Base-by-base conservation (phyloP, 2,888 invertebrate genomes). In the Athrips mouffetella region DNA sequence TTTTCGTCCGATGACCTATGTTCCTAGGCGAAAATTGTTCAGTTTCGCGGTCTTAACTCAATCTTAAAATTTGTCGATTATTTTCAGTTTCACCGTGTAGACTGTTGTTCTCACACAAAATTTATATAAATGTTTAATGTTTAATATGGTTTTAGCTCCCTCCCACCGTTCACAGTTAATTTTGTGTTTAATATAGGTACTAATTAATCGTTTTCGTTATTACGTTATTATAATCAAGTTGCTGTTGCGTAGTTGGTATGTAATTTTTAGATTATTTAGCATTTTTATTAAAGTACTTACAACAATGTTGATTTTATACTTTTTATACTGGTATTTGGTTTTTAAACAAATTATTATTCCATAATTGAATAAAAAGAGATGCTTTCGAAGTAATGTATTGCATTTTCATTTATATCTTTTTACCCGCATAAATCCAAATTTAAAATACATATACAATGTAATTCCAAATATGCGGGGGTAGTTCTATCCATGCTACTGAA, bases 251-350 rank as follows among this genome's bases (percentile, higher is more conserved):
- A 20, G 4, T 37, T 16, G 8, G 1, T 37, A 37, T n/a, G 35
- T 37, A 20, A 37, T 18, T 37, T 18, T 37, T 18, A 20, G 16
- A 31, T 15, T 13, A 13, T 15, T 13, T 11, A 2, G 6, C 11
- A 2, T 13, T 2, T 31, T 5, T 40, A 8, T 21, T 7, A 18
- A 11, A n/a, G 16, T n/a, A n/a, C n/a, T n/a, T n/a, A 29, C 1
- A 44, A 30, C 16, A 30, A 44, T 29, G 42, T 44, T 44, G 30
- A 40, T 40, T 40, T 37, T 40, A n/a, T 40, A 40, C 37, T 23
- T 39, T 39, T 39, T 39, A 23, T 39, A 39, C 11, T 13, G 39
- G 25, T 11, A 40, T 40, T 40, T 25, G 8, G 23, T 40, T 40
- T 21, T 13, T 6, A 7, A 40, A 37, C 37, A 40, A 25, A 25